These are phyloP conservation scores for Zapus hudsonius DNA, from an alignment of 2,113 vertebrate genomes.

Conservation along the genomic window DNA sequence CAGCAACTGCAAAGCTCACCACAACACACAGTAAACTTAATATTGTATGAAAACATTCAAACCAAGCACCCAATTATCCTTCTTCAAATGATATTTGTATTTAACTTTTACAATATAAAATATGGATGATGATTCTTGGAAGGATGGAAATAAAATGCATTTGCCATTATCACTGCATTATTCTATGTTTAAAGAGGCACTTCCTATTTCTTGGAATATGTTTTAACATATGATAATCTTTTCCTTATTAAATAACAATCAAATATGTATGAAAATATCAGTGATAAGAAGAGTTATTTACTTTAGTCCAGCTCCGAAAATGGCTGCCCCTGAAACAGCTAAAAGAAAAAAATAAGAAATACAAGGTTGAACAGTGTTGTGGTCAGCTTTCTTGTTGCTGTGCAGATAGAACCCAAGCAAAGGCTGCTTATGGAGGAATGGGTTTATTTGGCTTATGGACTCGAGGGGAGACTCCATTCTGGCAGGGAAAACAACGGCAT, in stretches of 20 bases:
- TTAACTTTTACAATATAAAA: slow-evolving; percentile 57
- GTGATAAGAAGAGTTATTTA: slow-evolving; percentile 57
- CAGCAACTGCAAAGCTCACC: too few species aligned
- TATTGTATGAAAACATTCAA: slow-evolving; percentile 51
- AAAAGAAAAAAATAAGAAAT: neutral
- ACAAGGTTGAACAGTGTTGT: too few species aligned
- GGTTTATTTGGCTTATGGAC: too few species aligned
- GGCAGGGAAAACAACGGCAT: too few species aligned
- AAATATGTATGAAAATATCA: slow-evolving; percentile 73
- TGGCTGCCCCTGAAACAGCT: slow-evolving; percentile 49
- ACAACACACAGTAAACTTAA: slow-evolving; percentile 71
- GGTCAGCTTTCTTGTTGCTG: too few species aligned
- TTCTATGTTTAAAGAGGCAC: slow-evolving; percentile 70
- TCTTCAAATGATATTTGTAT: slow-evolving; percentile 39
- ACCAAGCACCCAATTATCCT: slow-evolving; percentile 59
- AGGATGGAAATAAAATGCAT: slow-evolving; percentile 37
- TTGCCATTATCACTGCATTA: slow-evolving; percentile 29
- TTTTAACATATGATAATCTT: slow-evolving; percentile 59
- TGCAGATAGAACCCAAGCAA: too few species aligned
- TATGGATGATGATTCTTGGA: neutral
- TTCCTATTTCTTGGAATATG: slow-evolving; percentile 54
- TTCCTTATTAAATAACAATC: slow-evolving; percentile 56
- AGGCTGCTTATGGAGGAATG: too few species aligned
- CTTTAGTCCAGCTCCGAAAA: slow-evolving; percentile 70
- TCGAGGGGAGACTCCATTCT: too few species aligned